Base-by-base conservation (phyloP, 2,888 invertebrate species). In the Morpho achilles region DNA sequence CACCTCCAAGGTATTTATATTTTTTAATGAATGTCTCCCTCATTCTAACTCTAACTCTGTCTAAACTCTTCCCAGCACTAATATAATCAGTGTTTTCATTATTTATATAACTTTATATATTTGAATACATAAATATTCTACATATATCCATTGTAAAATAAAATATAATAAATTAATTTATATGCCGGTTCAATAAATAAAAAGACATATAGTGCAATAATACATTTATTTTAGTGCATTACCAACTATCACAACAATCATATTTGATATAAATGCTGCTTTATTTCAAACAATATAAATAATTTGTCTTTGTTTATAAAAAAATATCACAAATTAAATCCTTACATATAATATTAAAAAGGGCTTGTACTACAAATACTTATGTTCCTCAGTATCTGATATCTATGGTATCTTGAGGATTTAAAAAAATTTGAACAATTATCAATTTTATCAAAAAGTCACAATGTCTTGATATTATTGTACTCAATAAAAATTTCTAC, bases 261-360 rank as follows among this genome's bases (percentile, higher is more conserved):
- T 32, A 50, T 41, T 22, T 16, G 50, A 8, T 16, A 7, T 50
- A 51, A 51, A 51, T 43, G 51, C 43, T 43, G 22, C 0, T 22
- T 23, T 42, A 23, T 8, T 50, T 41, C 41, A 49, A 49, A 43
- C 43, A 55, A 58, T 42, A 46, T 10, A 32, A 48, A 59, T 46
- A 42, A 43, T 48, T 43, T 55, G 7, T 46, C 7, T n/a, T 8
- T 7, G 7, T 53, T 50, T 40, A 39, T n/a, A 40, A 41, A 22
- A 16, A 56, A 59, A 49, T 63, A 61, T 59, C 51, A 57, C 53
- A 59, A 61, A 56, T 58, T 58, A 63, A 63, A 61, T 65, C 61
- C 65, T 58, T 47, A 51, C 2, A 52, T 44, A 52, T 2, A 10
- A 44, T 32, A 43, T 32, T 43, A 16, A 16, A 16, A 16, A 16